Evolutionary conservation across 2,797 vertebrate genomes (phyloP), one percentile per base, ranked within the genome.

Genomic region (Gambusia yucatana): DNA sequence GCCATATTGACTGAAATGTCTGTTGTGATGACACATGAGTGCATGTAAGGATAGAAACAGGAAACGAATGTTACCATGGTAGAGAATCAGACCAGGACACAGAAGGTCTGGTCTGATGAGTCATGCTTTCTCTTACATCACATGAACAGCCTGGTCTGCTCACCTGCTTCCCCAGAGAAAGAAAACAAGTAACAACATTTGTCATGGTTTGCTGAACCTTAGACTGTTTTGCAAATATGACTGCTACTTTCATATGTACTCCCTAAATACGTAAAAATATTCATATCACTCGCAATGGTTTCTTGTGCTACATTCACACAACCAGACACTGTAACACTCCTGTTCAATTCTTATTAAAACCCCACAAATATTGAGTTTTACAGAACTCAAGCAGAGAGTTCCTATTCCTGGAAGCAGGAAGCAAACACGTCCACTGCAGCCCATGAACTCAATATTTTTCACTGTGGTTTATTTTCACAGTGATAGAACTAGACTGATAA

Each of bases 111-210:
- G 63, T 67, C 63, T 67, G 63, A 67, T 67, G 63, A 67, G 63
- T 67, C 63, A 67, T 65, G 33, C 3, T 39, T 65, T 65, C 16
- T 65, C 3, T 39, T 39, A 39, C 33, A 16, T 63, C 59, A 63
- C 59, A 67, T 41, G 63, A 36, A 65, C 36, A 65, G 61, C 3
- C 20, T 39, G 3, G 61, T 65, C 33, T 22, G 36, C 36, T 25
- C 10, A 67, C 63, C 63, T 67, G 63, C 36, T 67, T 67, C 16
- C 17, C 63, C 63, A 67, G 17, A 22, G 36, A 67, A 67, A 67
- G 36, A 25, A 25, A 67, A 67, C 63, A 67, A 20, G 63, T 33
- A 67, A 67, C 33, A 6, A 39, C 7, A 9, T 67, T 20, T 41
- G 63, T 25, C 33, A 9, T 41, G 33, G 14, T 63, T 63, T 63